Conservation (phyloP, 2,797 vertebrate species). For the Phrynocephalus guinanensis region DNA sequence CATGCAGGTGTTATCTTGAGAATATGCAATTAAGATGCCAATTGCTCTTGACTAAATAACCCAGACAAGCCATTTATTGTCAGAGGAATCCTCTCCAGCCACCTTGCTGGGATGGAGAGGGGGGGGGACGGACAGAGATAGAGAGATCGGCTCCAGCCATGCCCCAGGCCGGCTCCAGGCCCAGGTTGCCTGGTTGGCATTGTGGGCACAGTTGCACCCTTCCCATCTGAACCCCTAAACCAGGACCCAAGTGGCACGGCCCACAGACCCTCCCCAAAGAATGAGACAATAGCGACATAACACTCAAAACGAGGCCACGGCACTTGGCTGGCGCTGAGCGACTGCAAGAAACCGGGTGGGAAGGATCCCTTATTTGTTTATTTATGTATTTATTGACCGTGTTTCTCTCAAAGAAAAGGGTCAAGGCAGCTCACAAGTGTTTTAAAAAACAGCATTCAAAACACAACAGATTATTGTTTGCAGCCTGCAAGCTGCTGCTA, state of each 20-base stretch:
- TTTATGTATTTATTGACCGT: too few relatives aligned
- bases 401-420: too few relatives aligned
- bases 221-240: neutral
- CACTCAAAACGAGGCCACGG: too few relatives aligned
- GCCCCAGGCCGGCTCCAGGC: neutral
- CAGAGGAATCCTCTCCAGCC: slow-evolving; percentile 7
- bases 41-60: slow-evolving; percentile 48
- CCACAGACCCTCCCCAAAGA: neutral
- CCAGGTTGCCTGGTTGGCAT: neutral
- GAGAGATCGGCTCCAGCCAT: neutral
- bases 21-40: slow-evolving; percentile 44
- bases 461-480: too few relatives aligned
- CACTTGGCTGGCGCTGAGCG: too few relatives aligned
- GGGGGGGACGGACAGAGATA: neutral
- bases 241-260: neutral
- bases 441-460: too few relatives aligned
- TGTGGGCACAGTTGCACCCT: fast-evolving
- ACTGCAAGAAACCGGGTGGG: too few relatives aligned
- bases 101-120: neutral
- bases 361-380: too few relatives aligned
- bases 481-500: too few relatives aligned
- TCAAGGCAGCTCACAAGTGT: too few relatives aligned
- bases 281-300: neutral
- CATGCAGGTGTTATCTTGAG: slow-evolving; percentile 43
- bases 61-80: slow-evolving; percentile 35